A percentile compares a stretch with the other conserved stretches of the same genome.
Conservation (phyloP, 2,113 vertebrate genomes). For the Xiphias gladius region DNA sequence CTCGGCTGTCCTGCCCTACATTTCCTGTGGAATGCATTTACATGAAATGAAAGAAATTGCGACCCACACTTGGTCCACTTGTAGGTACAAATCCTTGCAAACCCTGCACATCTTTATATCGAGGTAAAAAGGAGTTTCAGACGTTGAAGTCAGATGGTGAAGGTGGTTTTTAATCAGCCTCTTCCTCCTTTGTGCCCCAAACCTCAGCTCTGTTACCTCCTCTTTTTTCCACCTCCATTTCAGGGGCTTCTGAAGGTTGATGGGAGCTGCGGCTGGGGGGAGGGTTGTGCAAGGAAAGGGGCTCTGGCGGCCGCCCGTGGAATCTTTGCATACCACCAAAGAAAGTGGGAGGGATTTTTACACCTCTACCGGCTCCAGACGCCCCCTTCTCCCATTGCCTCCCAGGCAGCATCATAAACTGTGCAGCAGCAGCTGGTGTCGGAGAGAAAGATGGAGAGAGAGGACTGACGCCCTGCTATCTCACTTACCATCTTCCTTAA, state of each 20-base stretch:
- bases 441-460: conserved; percentile 54
- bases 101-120: conserved; percentile 26
- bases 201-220: conserved; percentile 45
- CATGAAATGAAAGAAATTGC: conserved; percentile 38
- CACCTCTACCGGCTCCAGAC: conserved; percentile 49
- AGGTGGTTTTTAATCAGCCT: conserved; percentile 52
- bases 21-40: conserved; percentile 39
- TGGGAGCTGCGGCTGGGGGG: conserved; percentile 51
- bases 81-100: conserved; percentile 46
- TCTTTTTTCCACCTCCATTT: conserved; percentile 12
- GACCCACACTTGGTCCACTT: conserved; percentile 46
- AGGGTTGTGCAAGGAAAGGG: conserved; percentile 57
- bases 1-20: conserved; percentile 31
- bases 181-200: conserved; percentile 30
- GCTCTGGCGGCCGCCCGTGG: conserved; percentile 69
- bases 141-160: conserved; percentile 20
- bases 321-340: conserved; percentile 73
- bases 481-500: conserved; percentile 70
- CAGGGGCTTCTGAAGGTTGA: conserved; percentile 61
- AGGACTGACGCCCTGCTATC: conserved; percentile 62
- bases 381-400: conserved; percentile 15
- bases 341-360: conserved; percentile 71
- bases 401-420: conserved; percentile 70
- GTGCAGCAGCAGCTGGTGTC: conserved; percentile 69
- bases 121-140: conserved; percentile 16